phyloP scores from a whole-genome alignment of 1,140 invertebrate species.

The Pinna nobilis region DNA sequence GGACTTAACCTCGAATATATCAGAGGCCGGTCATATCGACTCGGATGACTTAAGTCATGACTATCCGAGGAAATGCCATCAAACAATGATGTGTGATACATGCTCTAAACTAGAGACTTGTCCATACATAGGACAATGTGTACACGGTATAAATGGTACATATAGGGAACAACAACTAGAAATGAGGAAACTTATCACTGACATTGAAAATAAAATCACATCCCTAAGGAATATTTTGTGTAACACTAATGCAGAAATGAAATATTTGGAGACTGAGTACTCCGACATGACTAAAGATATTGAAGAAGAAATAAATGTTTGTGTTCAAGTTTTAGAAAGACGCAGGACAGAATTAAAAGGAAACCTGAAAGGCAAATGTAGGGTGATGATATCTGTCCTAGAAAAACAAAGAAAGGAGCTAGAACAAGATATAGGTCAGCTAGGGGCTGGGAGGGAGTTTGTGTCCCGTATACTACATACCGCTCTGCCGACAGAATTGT shows the following conservation, averaged over 20 bases:
- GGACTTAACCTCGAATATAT: constrained; percentile 4
- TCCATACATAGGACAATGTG: constrained; percentile 5
- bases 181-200: constrained; percentile 15
- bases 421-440: constrained; percentile 19
- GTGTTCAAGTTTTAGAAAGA: constrained; percentile 26
- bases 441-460: constrained; percentile 45
- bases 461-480: constrained; percentile 41
- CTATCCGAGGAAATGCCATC: constrained; percentile 3
- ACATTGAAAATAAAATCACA: constrained; percentile 25
- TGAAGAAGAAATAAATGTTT: constrained; percentile 29
- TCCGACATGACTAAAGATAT: constrained; percentile 30
- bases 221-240: constrained; percentile 22
- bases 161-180: constrained; percentile 21
- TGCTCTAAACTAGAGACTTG: constrained; percentile 20
- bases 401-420: constrained; percentile 28
- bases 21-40: background rate
- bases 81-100: constrained; percentile 25
- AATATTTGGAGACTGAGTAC: constrained; percentile 24
- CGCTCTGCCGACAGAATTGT: constrained; percentile 45
- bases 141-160: constrained; percentile 10
- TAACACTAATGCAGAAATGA: constrained; percentile 26
- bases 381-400: constrained; percentile 14
- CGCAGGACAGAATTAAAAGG: constrained; percentile 25
- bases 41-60: no score
- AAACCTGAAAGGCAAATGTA: constrained; percentile 21